phyloP scores from a whole-genome alignment of 2,113 vertebrate genomes.

The Sisor rabdophorus region DNA sequence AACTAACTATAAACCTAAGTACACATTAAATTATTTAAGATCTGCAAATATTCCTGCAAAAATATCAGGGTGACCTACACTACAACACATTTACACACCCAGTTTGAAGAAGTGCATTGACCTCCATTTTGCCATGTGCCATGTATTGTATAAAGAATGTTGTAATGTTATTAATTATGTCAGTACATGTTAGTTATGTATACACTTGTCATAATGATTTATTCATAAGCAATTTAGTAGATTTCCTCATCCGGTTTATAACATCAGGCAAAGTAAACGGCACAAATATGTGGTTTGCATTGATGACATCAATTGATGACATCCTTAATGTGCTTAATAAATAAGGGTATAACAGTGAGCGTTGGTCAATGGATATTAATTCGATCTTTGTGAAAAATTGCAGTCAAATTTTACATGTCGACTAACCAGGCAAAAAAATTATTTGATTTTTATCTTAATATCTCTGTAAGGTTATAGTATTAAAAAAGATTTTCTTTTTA shows the following conservation, averaged over 20 bases:
- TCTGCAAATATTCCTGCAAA: neutral
- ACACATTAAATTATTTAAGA: neutral
- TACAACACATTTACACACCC: neutral
- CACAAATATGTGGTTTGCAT: no score
- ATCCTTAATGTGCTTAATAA: no score
- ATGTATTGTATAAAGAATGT: neutral
- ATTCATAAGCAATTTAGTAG: no score
- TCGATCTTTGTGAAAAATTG: neutral
- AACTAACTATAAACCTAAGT: neutral
- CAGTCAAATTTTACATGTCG: neutral
- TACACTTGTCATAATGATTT: no score
- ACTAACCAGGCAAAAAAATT: neutral
- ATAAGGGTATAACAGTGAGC: neutral
- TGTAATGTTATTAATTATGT: neutral
- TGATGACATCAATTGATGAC: no score
- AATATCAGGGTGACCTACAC: constrained; percentile 9
- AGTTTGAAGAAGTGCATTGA: neutral
- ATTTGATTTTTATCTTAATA: neutral
- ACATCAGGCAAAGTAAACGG: no score
- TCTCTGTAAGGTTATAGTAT: neutral
- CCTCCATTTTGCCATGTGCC: neutral
- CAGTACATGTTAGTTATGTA: neutral
- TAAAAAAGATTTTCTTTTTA: neutral
- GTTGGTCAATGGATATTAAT: neutral
- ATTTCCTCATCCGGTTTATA: no score